Conservation (phyloP, 1,140 invertebrate genomes). For the Lysiphlebus fabarum region DNA sequence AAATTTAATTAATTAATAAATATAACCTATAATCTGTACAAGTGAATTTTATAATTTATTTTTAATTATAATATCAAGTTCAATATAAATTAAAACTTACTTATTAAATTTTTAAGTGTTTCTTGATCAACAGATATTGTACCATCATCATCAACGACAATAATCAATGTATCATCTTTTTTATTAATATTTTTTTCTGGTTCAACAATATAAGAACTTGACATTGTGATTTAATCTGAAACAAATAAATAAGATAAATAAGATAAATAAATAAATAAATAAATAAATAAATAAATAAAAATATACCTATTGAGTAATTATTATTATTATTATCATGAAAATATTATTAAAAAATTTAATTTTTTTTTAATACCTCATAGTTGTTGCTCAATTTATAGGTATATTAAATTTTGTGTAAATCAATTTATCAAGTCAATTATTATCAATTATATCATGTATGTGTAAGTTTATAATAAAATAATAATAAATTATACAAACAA, state of each 20-base stretch:
- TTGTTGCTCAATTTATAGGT: no score
- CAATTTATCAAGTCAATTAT: no score
- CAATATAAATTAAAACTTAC: slow-evolving; percentile 51
- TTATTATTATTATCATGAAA: no score
- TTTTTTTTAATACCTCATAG: no score
- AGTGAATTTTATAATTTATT: no score
- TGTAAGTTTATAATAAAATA: slow-evolving; percentile 3
- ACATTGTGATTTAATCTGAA: slow-evolving; percentile 41
- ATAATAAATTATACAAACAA: slow-evolving; percentile 14
- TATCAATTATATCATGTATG: no score
- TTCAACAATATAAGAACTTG: slow-evolving; percentile 49
- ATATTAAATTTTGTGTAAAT: no score
- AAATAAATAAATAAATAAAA: not conserved
- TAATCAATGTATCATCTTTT: slow-evolving; percentile 60
- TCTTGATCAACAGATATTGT: slow-evolving; percentile 68
- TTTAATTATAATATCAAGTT: no score
- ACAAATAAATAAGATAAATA: slow-evolving; percentile 20
- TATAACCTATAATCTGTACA: not conserved
- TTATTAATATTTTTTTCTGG: slow-evolving; percentile 42
- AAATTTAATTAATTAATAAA: slow-evolving; percentile 30
- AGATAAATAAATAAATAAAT: slow-evolving; percentile 6
- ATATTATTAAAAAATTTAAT: no score
- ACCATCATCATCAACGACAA: slow-evolving; percentile 72
- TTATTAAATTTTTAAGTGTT: slow-evolving; percentile 67
- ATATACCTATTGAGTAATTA: no score